Evolutionary conservation across 2,888 invertebrate species (phyloP).

Genomic region (Linnaemya vulpina): DNA sequence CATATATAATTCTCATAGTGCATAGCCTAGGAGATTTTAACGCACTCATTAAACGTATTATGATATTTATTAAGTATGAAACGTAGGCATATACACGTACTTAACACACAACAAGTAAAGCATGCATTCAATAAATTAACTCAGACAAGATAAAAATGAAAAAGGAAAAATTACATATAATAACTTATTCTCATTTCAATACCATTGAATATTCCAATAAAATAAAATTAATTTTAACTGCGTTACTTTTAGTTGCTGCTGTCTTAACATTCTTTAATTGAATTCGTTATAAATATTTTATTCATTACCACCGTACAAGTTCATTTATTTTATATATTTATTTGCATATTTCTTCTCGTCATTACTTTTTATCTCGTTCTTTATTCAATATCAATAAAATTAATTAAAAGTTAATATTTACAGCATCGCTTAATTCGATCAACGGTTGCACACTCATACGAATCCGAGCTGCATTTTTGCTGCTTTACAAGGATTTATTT

Average conservation of each 20-base stretch:
- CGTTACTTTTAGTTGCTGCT: neutral
- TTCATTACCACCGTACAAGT: slow-evolving; percentile 36
- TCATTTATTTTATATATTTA: slow-evolving; percentile 21
- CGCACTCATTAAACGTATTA: too few species aligned
- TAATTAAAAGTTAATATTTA: slow-evolving; percentile 67
- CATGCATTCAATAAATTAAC: too few species aligned
- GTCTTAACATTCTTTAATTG: neutral
- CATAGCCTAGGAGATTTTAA: too few species aligned
- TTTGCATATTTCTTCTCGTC: neutral
- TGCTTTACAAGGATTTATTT: neutral
- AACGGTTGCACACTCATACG: neutral
- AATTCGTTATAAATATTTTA: slow-evolving; percentile 38
- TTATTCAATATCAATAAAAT: slow-evolving; percentile 58
- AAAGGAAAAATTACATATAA: too few species aligned
- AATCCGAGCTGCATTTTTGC: slow-evolving; percentile 2
- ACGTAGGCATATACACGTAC: too few species aligned
- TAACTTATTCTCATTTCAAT: too few species aligned
- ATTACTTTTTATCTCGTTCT: neutral
- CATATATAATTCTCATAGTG: too few species aligned
- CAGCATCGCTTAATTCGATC: slow-evolving; percentile 57
- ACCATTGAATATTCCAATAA: too few species aligned
- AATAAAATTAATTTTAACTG: too few species aligned
- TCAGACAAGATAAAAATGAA: too few species aligned
- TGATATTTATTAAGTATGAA: too few species aligned
- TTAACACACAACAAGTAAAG: too few species aligned